A percentile compares a stretch with the other conserved stretches of the same genome.
These are phyloP conservation scores for Leuctra nigra DNA, from an alignment of 2,888 invertebrate species.

Conservation along the genomic window DNA sequence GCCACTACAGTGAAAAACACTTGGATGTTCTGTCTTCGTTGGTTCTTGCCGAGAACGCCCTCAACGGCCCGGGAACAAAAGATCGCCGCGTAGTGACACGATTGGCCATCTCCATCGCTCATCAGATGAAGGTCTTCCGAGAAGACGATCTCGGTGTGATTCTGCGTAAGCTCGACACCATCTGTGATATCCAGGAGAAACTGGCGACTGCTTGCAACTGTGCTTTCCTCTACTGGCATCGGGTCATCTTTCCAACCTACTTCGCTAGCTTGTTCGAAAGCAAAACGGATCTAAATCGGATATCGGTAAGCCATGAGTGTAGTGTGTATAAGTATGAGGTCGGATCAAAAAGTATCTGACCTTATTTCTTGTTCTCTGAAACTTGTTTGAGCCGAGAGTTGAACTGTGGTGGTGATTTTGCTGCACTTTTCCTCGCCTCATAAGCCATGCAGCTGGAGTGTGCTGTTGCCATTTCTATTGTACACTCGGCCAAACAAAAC, in stretches of 20 bases:
- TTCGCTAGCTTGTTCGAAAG: constrained; percentile 63
- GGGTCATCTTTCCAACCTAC: constrained; percentile 67
- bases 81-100: constrained; percentile 58
- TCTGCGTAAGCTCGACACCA: constrained; percentile 56
- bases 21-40: constrained; percentile 67
- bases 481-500: too few species aligned
- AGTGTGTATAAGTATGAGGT: too few species aligned
- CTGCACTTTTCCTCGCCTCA: too few species aligned
- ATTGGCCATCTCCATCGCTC: constrained; percentile 59
- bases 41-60: constrained; percentile 61
- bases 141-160: constrained; percentile 56
- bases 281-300: constrained; percentile 56
- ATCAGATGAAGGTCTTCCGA: constrained; percentile 53
- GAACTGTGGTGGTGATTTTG: neutral
- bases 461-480: too few species aligned
- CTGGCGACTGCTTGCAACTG: constrained; percentile 61
- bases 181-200: constrained; percentile 52
- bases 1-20: constrained; percentile 57
- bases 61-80: constrained; percentile 56
- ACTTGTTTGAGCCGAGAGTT: neutral
- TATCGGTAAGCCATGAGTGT: constrained; percentile 43
- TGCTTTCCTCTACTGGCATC: constrained; percentile 76
- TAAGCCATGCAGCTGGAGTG: too few species aligned
- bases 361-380: neutral
- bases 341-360: neutral